phyloP scores from a whole-genome alignment of 2,113 vertebrate genomes.

The Apeltes quadracus region DNA sequence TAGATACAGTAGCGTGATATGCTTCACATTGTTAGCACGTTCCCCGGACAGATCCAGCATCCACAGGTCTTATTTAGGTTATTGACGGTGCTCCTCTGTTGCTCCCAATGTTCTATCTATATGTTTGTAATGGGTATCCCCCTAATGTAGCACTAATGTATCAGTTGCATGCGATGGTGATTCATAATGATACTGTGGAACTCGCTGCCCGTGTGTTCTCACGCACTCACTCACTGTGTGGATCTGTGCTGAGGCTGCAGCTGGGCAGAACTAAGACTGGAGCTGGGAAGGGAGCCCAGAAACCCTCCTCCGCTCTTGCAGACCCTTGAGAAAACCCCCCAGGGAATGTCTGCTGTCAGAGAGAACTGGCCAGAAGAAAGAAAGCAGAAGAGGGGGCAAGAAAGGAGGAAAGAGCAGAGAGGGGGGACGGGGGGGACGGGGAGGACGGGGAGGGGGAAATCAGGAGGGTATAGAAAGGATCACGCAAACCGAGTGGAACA shows the following conservation, averaged over 20 bases:
- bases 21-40: slow-evolving; percentile 63
- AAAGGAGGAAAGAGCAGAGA: slow-evolving; percentile 31
- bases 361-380: slow-evolving; percentile 60
- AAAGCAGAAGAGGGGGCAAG: slow-evolving; percentile 36
- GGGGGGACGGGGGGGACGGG: slow-evolving; percentile 41
- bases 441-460: slow-evolving; percentile 48
- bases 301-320: slow-evolving; percentile 50
- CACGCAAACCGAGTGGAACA: slow-evolving; percentile 66
- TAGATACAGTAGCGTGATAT: slow-evolving; percentile 69
- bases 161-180: slow-evolving; percentile 61
- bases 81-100: slow-evolving; percentile 61
- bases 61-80: slow-evolving; percentile 69
- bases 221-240: slow-evolving; percentile 63
- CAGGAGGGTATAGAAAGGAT: slow-evolving; percentile 51
- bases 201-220: slow-evolving; percentile 63
- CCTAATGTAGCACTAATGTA: slow-evolving; percentile 63
- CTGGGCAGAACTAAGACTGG: slow-evolving; percentile 67
- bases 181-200: slow-evolving; percentile 60
- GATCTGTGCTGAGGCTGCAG: slow-evolving; percentile 66
- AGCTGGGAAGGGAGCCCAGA: slow-evolving; percentile 70
- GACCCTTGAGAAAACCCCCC: slow-evolving; percentile 69
- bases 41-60: slow-evolving; percentile 55
- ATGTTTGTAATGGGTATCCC: slow-evolving; percentile 52
- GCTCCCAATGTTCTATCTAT: slow-evolving; percentile 63
- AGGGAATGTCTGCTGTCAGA: slow-evolving; percentile 73